Evolutionary conservation across 2,888 invertebrate species (phyloP).

Genomic region (Archaeoteleia sp.): DNA sequence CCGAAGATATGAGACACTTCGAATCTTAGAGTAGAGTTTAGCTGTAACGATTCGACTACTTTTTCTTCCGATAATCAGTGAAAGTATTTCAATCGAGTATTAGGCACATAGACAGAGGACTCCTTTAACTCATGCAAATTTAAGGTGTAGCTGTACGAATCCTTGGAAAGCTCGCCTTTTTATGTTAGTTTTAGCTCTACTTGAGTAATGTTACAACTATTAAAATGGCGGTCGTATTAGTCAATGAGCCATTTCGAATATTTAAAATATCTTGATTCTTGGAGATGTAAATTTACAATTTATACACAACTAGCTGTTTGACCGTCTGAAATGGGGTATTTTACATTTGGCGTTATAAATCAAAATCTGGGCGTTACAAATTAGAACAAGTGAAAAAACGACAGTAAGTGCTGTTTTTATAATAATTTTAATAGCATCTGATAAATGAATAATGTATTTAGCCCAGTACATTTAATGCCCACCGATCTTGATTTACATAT

Average conservation of each 20-base stretch:
- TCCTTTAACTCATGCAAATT: conserved; percentile 46
- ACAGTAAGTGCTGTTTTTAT: too few species aligned
- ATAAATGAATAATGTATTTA: too few species aligned
- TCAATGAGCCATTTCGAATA: conserved; percentile 33
- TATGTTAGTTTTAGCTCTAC: conserved; percentile 48
- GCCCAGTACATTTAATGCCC: too few species aligned
- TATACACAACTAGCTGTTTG: too few species aligned
- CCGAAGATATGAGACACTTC: conserved; percentile 44
- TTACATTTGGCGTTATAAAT: too few species aligned
- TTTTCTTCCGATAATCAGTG: conserved; percentile 55
- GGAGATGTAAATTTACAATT: conserved; percentile 12
- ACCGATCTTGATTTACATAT: too few species aligned
- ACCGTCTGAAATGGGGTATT: too few species aligned
- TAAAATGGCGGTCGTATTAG: conserved; percentile 12
- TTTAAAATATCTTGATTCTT: conserved; percentile 23
- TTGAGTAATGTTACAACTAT: conserved; percentile 7
- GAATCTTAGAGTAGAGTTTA: conserved; percentile 47
- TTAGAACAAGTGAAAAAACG: too few species aligned
- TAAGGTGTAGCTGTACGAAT: conserved; percentile 38
- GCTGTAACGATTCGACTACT: conserved; percentile 48
- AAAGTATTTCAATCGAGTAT: conserved; percentile 55
- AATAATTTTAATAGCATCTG: too few species aligned
- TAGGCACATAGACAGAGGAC: conserved; percentile 43
- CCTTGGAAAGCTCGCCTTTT: conserved; percentile 44
- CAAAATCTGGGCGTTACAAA: too few species aligned